These are phyloP conservation scores for Tachysurus fulvidraco DNA, from an alignment of 2,113 vertebrate genomes.

Conservation along the genomic window DNA sequence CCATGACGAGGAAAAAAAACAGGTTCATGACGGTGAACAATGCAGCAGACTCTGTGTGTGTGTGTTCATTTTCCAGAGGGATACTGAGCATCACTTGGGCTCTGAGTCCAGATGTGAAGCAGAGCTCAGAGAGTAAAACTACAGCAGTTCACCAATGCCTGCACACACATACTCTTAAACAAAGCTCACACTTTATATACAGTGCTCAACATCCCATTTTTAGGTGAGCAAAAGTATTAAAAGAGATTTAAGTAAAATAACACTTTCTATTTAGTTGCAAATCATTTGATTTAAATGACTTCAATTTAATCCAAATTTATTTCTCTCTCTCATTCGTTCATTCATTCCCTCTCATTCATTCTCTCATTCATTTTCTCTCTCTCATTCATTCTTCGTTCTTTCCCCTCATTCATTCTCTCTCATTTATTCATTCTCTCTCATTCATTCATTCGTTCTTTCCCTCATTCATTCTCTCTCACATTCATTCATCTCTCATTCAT, in stretches of 20 bases:
- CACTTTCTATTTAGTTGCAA: not conserved
- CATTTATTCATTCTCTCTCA: too few relatives aligned
- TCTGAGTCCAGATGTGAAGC: slow-evolving; percentile 21
- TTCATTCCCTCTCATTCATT: too few relatives aligned
- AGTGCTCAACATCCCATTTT: not conserved
- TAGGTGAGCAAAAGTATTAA: not conserved
- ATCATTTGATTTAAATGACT: not conserved
- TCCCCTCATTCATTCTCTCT: too few relatives aligned
- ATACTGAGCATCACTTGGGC: not conserved
- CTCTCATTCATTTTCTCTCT: too few relatives aligned
- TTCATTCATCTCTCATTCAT: too few relatives aligned
- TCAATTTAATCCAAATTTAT: too few relatives aligned
- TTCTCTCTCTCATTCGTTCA: too few relatives aligned
- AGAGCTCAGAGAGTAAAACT: slow-evolving; percentile 1
- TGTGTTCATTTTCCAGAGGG: not conserved
- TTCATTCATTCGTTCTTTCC: too few relatives aligned
- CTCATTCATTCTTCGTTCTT: too few relatives aligned
- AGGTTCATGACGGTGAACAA: not conserved
- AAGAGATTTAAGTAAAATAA: not conserved
- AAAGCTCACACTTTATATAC: not conserved
- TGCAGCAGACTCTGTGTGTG: not conserved
- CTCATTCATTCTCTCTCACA: too few relatives aligned
- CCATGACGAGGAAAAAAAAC: not conserved
- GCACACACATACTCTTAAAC: not conserved
- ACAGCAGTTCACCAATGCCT: not conserved